phyloP scores from a whole-genome alignment of 2,113 vertebrate species.

The Cephalopterus ornatus region DNA sequence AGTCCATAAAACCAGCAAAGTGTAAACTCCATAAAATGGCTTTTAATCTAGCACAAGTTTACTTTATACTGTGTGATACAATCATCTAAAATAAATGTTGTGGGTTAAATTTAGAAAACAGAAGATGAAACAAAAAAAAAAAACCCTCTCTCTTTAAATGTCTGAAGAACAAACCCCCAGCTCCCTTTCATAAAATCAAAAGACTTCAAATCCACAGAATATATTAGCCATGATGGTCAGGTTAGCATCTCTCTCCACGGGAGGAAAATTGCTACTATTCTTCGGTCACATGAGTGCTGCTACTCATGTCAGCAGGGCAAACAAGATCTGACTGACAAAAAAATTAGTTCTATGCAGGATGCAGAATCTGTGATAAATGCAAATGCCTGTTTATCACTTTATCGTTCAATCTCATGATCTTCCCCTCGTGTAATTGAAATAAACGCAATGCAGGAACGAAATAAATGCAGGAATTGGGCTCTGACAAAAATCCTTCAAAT shows the following conservation, averaged over 20 bases:
- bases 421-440: background rate
- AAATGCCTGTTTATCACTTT: background rate
- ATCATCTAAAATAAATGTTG: constrained; percentile 3
- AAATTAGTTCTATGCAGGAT: background rate
- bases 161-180: background rate
- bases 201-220: background rate
- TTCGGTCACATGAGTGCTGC: background rate
- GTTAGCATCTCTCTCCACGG: background rate
- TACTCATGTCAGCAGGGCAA: background rate
- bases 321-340: background rate
- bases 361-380: background rate
- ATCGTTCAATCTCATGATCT: background rate
- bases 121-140: background rate
- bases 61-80: background rate
- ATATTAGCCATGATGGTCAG: background rate
- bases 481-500: background rate
- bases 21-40: constrained; percentile 49
- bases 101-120: background rate
- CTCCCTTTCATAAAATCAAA: background rate
- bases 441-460: background rate
- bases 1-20: constrained; percentile 53
- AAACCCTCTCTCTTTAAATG: background rate
- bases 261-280: background rate
- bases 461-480: background rate
- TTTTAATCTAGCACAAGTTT: constrained; percentile 54